Percentiles rank a stretch among this genome's conserved stretches.
phyloP scores from a whole-genome alignment of 2,113 vertebrate genomes.

The Silurus asotus region DNA sequence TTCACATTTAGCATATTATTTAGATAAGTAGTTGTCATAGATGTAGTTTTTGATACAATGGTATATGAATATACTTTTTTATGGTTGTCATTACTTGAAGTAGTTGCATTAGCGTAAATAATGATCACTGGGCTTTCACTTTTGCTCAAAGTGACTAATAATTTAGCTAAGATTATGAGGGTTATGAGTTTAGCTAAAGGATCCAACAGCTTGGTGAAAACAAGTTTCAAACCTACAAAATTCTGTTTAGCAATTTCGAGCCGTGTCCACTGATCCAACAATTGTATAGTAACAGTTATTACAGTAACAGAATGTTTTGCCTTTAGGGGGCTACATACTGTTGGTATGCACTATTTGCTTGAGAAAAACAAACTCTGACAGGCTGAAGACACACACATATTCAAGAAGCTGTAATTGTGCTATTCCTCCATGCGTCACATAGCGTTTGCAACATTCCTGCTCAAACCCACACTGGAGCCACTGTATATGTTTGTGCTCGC shows the following conservation, averaged over 20 bases:
- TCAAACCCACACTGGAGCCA: constrained; percentile 27
- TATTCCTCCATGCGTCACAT: constrained; percentile 20
- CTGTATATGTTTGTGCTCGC: constrained; percentile 37
- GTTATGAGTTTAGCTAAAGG: not conserved
- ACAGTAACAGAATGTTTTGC: not conserved
- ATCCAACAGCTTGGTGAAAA: not conserved
- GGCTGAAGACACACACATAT: constrained; percentile 38
- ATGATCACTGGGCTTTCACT: not conserved
- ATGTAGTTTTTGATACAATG: not conserved
- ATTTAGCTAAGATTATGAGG: not conserved
- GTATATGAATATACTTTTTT: not conserved
- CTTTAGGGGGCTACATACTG: not conserved
- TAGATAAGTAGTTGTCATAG: not conserved
- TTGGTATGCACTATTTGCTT: constrained; percentile 34
- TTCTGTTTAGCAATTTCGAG: not conserved
- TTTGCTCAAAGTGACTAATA: not conserved
- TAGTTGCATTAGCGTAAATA: not conserved
- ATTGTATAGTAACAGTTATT: not conserved
- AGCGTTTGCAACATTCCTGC: constrained; percentile 39
- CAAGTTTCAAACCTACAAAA: not conserved
- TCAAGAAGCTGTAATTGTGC: constrained; percentile 32
- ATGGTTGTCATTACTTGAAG: too few relatives aligned
- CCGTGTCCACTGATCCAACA: not conserved
- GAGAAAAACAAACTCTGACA: constrained; percentile 41
- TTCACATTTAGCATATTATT: not conserved